Evolutionary conservation across 64 coral and sea anemone genomes (phyloP), one percentile per base, ranked within the genome.

Genomic region (Pachyseris speciosa): DNA sequence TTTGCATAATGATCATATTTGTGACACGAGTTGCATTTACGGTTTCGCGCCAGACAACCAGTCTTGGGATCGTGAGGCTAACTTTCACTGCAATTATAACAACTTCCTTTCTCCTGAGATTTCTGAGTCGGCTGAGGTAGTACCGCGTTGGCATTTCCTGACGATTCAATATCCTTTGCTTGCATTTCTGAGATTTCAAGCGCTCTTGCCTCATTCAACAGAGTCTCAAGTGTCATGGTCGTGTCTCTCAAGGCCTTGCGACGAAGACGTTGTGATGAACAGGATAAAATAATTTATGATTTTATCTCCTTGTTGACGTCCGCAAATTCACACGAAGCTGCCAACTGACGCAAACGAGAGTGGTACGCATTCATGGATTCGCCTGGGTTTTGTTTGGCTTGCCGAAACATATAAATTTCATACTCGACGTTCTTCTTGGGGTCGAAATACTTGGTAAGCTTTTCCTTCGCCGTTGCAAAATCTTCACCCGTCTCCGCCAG

Each of bases 401-500:
- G 84, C 12, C 74, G 74, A 78, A 93, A 93, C 38, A 59, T n/a
- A n/a, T 58, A 93, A 53, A 93, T 69, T 48, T 93, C 83, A 80
- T 70, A 69, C 26, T n/a, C n/a, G n/a, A n/a, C n/a, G n/a, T n/a
- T n/a, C n/a, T n/a, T n/a, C n/a, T n/a, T n/a, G n/a, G n/a, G 81
- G 59, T 75, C 83, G 26, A 92, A 92, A 32, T 84, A 92, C 27
- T 24, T 67, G 37, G 24, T 75, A 22, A 92, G 70, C 69, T 73
- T 85, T 7, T 70, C 51, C 27, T 84, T 74, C 20, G 89, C 47
- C 51, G 53, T 91, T 41, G 42, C 89, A 50, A 84, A 92, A 75
- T 92, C 91, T 32, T 93, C 72, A 28, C 91, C 83, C 2, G 91
- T 93, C 44, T 93, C 91, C 34, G 66, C 53, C 28, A 87, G 61